phyloP scores from a whole-genome alignment of 2,113 vertebrate species.

The Cyprinus carpio region DNA sequence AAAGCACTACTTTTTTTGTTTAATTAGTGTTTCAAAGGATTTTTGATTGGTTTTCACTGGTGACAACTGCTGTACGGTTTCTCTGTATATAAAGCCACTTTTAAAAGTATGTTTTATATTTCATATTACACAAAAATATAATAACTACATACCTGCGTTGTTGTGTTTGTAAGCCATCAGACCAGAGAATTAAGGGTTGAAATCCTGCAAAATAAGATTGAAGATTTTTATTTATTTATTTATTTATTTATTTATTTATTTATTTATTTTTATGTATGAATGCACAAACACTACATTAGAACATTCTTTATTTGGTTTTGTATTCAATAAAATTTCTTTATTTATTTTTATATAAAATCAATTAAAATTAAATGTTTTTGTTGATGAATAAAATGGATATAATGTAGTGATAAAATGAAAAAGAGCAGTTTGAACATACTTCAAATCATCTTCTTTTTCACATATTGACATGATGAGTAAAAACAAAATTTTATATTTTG shows the following conservation, averaged over 20 bases:
- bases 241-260: no score
- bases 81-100: neutral
- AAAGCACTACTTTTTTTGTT: neutral
- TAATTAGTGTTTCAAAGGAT: neutral
- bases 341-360: no score
- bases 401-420: neutral
- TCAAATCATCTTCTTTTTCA: neutral
- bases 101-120: neutral
- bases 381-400: no score
- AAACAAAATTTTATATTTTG: neutral
- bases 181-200: neutral
- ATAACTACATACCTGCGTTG: neutral
- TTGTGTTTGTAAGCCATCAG: neutral
- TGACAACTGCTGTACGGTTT: neutral
- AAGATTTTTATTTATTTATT: neutral
- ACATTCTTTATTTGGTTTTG: neutral
- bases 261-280: neutral
- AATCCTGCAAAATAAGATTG: neutral
- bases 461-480: neutral
- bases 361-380: no score
- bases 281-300: neutral
- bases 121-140: neutral
- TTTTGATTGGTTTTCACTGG: neutral
- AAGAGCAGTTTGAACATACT: neutral
- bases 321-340: no score